These are phyloP conservation scores for Byasa hedistus DNA, from an alignment of 2,888 invertebrate genomes.

Conservation along the genomic window DNA sequence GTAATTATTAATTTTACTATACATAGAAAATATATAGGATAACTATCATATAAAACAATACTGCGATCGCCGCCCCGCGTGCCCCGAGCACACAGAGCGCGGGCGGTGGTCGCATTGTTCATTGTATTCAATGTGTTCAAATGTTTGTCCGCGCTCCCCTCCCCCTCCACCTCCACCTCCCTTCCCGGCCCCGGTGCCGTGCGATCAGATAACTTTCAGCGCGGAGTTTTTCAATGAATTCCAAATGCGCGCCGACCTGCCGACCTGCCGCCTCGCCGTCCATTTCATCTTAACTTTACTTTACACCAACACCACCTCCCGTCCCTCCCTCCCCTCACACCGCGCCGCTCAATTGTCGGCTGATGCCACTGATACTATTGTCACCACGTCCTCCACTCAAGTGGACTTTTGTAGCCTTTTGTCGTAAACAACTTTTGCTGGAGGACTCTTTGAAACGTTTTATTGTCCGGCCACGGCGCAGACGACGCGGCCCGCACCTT, in stretches of 20 bases:
- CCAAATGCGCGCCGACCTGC: slow-evolving; percentile 62
- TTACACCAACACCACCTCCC: slow-evolving; percentile 28
- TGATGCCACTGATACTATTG: slow-evolving; percentile 50
- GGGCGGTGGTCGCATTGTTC: slow-evolving; percentile 36
- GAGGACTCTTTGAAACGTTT: slow-evolving; percentile 19
- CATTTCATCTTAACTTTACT: slow-evolving; percentile 30
- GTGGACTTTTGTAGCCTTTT: slow-evolving; percentile 29
- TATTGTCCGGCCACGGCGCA: slow-evolving; percentile 5
- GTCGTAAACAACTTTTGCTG: slow-evolving; percentile 29
- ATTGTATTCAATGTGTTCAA: slow-evolving; percentile 20
- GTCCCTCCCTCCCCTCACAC: slow-evolving; percentile 37
- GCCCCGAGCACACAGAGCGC: background rate
- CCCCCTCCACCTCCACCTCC: slow-evolving; percentile 24
- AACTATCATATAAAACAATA: no score
- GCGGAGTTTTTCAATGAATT: slow-evolving; percentile 78
- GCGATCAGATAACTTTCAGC: slow-evolving; percentile 78
- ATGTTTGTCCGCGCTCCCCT: slow-evolving; percentile 24
- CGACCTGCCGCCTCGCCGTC: slow-evolving; percentile 33
- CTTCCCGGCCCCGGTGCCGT: slow-evolving; percentile 47
- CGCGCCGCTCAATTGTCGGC: slow-evolving; percentile 41
- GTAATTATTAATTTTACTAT: no score
- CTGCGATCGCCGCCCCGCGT: no score
- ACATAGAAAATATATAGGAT: no score
- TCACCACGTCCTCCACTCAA: slow-evolving; percentile 33
- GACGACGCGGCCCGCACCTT: no score